These are phyloP conservation scores for Bombus breviceps DNA, from an alignment of 1,140 invertebrate genomes.

Conservation along the genomic window DNA sequence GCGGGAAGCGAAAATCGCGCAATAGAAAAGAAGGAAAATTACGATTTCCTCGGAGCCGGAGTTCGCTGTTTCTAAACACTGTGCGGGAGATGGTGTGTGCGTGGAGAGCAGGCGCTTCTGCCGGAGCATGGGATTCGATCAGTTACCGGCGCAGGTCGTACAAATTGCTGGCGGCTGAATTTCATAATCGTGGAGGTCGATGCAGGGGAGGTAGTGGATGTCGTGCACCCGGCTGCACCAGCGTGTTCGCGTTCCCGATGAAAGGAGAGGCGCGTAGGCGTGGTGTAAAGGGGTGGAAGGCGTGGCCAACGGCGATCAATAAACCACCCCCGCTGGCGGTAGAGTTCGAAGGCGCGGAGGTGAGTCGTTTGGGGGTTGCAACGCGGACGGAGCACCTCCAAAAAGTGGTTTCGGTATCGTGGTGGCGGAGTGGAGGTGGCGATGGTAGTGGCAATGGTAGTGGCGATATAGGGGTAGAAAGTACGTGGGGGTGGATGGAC, in stretches of 20 bases:
- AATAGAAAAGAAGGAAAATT: too few species aligned
- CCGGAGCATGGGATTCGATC: constrained; percentile 3
- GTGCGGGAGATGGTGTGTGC: too few species aligned
- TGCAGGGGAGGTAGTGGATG: constrained; percentile 58
- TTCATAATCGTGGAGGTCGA: constrained; percentile 51
- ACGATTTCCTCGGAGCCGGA: too few species aligned
- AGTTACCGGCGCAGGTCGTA: neutral
- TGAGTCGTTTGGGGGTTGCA: constrained; percentile 17
- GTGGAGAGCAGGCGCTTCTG: neutral
- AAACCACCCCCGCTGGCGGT: constrained; percentile 71
- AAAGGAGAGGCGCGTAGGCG: constrained; percentile 66
- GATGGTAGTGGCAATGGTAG: neutral
- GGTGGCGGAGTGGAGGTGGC: constrained; percentile 4
- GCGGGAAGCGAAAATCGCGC: too few species aligned
- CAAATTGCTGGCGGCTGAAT: constrained; percentile 63
- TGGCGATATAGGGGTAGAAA: neutral
- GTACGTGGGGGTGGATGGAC: constrained; percentile 59
- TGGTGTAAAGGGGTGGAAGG: constrained; percentile 75
- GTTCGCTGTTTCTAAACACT: too few species aligned
- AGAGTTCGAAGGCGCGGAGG: constrained; percentile 12
- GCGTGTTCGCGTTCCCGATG: constrained; percentile 37
- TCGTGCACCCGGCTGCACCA: constrained; percentile 51
- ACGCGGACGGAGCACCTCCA: constrained; percentile 64
- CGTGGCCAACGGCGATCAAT: constrained; percentile 78
- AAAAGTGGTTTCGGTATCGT: constrained; percentile 62